Percentiles rank a stretch among this genome's conserved stretches.
phyloP scores from a whole-genome alignment of 37 sponge, comb jelly and placozoan species.

The Tethya wilhelma region DNA sequence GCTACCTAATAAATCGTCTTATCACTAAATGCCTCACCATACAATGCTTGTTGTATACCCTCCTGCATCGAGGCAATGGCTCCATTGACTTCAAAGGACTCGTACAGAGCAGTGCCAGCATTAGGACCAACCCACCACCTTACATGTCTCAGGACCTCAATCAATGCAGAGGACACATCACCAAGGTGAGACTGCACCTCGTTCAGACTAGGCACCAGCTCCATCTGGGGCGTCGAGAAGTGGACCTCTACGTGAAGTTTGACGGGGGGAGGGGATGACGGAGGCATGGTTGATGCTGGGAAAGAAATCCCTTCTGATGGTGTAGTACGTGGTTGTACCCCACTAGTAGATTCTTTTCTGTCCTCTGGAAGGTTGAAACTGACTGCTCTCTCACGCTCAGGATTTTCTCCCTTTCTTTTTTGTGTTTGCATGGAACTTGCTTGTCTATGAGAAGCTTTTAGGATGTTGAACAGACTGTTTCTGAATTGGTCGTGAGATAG shows the following conservation, averaged over 20 bases:
- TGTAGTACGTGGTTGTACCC: no score
- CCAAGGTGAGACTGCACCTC: conserved; percentile 35
- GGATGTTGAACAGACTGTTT: conserved; percentile 10
- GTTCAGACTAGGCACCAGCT: conserved; percentile 47
- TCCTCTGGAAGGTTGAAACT: not conserved
- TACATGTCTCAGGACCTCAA: conserved; percentile 22
- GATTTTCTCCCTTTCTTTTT: no score
- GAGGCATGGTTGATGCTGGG: no score
- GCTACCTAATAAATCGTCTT: no score
- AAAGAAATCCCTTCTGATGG: no score
- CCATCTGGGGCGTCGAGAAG: conserved; percentile 51
- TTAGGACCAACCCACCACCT: conserved; percentile 48
- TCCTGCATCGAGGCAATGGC: conserved; percentile 18
- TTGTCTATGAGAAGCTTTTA: no score
- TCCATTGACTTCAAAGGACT: conserved; percentile 32
- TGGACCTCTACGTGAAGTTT: conserved; percentile 43
- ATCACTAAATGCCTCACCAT: no score
- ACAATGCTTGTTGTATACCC: conserved; percentile 17
- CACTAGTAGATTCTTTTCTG: no score
- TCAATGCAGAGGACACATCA: conserved; percentile 27
- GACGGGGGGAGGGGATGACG: no score
- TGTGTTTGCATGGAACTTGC: no score
- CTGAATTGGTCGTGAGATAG: conserved; percentile 27
- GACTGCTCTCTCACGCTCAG: not conserved
- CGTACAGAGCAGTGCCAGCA: conserved; percentile 35